phyloP scores from a whole-genome alignment of 92 coral and sea anemone species.

The Ricordea florida region DNA sequence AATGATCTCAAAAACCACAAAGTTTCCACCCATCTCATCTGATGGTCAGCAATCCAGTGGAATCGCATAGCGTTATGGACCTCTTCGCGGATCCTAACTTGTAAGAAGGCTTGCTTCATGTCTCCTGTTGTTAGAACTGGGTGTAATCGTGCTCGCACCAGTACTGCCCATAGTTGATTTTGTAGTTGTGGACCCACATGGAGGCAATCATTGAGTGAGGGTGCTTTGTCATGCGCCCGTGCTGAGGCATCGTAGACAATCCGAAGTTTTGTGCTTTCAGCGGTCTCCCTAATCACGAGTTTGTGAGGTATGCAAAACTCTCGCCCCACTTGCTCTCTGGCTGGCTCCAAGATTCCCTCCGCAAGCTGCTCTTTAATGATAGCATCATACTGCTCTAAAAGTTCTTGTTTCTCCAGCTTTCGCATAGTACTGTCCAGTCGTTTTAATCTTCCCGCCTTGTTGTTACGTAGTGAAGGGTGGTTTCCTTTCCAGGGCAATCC shows the following conservation, averaged over 20 bases:
- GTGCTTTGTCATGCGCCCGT: neutral
- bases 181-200: neutral
- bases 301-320: neutral
- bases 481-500: conserved; percentile 31
- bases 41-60: conserved; percentile 37
- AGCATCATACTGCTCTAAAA: no score
- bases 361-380: no score
- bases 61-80: conserved; percentile 18
- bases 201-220: neutral
- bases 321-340: neutral
- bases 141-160: neutral
- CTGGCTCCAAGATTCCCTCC: neutral
- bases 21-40: conserved; percentile 21
- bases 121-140: neutral
- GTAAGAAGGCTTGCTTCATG: neutral
- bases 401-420: no score
- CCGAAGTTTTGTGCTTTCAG: neutral
- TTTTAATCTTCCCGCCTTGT: no score
- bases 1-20: conserved; percentile 35
- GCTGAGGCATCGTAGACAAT: neutral
- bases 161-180: neutral
- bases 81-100: neutral
- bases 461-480: no score
- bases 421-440: no score
- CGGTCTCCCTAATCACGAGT: neutral